Evolutionary conservation across 2,113 vertebrate genomes (phyloP).

Genomic region (Brachyhypopomus gauderio): DNA sequence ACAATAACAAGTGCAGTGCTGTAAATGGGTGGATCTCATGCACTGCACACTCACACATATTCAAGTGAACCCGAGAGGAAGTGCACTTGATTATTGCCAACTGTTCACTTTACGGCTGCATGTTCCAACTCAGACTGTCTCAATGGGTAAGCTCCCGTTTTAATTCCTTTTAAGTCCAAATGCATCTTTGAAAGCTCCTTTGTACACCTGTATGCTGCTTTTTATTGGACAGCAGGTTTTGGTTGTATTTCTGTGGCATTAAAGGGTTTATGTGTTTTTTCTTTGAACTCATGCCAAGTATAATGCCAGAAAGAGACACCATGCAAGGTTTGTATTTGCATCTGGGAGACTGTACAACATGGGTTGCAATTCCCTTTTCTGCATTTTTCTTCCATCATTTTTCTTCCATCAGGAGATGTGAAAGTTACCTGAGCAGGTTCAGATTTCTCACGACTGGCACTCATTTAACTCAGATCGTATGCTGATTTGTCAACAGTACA

Average conservation of each 20-base stretch:
- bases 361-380: slow-evolving; percentile 1
- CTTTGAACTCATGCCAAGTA: neutral
- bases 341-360: slow-evolving; percentile 14
- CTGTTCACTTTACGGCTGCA: slow-evolving; percentile 30
- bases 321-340: neutral
- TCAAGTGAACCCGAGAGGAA: slow-evolving; percentile 52
- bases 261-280: neutral
- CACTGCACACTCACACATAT: slow-evolving; percentile 25
- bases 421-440: neutral
- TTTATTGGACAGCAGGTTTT: neutral
- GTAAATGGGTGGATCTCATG: slow-evolving; percentile 52
- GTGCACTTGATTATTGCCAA: slow-evolving; percentile 44
- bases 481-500: too few species aligned
- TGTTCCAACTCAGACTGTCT: slow-evolving; percentile 27
- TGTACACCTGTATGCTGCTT: neutral
- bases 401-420: slow-evolving; percentile 3
- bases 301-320: slow-evolving; percentile 2
- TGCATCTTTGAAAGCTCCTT: neutral
- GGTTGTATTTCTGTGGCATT: neutral
- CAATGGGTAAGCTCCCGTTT: slow-evolving; percentile 55
- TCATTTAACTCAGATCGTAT: too few species aligned
- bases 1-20: slow-evolving; percentile 11
- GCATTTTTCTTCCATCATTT: too few species aligned
- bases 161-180: neutral
- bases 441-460: neutral